Evolutionary conservation across 2,888 invertebrate species (phyloP).

Genomic region (Phengaris arion): DNA sequence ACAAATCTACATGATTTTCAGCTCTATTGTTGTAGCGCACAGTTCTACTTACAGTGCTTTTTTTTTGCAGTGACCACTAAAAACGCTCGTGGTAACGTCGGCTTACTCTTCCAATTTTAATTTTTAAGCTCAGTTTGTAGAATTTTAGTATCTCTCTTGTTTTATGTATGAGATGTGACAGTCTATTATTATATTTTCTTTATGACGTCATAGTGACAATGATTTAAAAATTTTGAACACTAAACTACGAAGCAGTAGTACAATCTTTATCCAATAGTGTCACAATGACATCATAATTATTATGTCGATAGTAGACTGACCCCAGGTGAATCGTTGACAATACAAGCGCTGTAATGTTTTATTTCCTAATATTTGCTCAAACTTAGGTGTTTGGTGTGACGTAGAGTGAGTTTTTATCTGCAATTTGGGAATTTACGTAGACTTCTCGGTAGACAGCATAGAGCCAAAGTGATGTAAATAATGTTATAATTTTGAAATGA

Average conservation of each 20-base stretch:
- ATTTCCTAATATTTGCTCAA: slow-evolving; percentile 69
- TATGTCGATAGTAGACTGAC: neutral
- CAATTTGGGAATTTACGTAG: slow-evolving; percentile 43
- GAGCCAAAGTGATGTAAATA: slow-evolving; percentile 8
- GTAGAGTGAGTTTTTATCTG: slow-evolving; percentile 45
- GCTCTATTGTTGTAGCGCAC: too few relatives aligned
- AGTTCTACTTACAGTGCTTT: too few relatives aligned
- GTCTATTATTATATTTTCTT: neutral
- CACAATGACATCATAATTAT: slow-evolving; percentile 1
- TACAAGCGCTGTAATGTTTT: slow-evolving; percentile 67
- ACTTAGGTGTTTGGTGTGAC: slow-evolving; percentile 53
- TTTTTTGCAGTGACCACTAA: too few relatives aligned
- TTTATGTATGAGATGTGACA: neutral
- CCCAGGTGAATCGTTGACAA: slow-evolving; percentile 75
- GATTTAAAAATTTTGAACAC: neutral
- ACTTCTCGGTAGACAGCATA: slow-evolving; percentile 31
- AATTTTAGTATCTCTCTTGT: neutral
- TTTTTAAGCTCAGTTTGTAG: neutral
- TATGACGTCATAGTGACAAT: neutral
- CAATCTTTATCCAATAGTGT: neutral
- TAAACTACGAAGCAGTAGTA: neutral
- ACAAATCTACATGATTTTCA: too few relatives aligned
- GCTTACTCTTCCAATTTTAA: neutral
- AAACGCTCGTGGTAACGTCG: too few relatives aligned
- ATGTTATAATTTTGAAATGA: neutral